Evolutionary conservation across 2,888 invertebrate species (phyloP).

Genomic region (Epiblema foenella): DNA sequence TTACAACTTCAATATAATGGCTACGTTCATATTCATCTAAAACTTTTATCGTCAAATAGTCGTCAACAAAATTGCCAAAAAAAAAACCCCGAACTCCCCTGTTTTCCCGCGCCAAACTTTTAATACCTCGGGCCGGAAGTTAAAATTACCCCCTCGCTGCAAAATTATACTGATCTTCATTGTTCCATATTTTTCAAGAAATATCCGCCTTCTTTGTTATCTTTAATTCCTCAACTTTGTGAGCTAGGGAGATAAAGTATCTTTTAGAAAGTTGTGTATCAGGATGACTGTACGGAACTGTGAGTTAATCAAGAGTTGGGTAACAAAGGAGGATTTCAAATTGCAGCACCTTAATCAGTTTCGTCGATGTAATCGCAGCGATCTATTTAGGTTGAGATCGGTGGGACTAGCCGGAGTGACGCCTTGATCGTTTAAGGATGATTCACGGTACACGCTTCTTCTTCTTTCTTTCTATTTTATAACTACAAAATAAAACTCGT

Average conservation of each 20-base stretch:
- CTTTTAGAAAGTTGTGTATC: slow-evolving; percentile 48
- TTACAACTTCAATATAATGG: background rate
- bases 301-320: slow-evolving; percentile 29
- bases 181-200: slow-evolving; percentile 48
- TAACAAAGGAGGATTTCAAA: slow-evolving; percentile 31
- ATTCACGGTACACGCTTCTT: no score
- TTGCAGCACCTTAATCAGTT: slow-evolving; percentile 27
- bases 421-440: no score
- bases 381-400: slow-evolving; percentile 17
- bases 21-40: background rate
- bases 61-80: slow-evolving; percentile 28
- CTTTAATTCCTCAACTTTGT: slow-evolving; percentile 57
- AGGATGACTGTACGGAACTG: slow-evolving; percentile 27
- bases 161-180: slow-evolving; percentile 51
- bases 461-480: no score
- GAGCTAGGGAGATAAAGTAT: slow-evolving; percentile 58
- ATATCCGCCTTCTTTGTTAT: slow-evolving; percentile 62
- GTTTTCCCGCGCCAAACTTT: slow-evolving; percentile 27
- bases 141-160: slow-evolving; percentile 48
- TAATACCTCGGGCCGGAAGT: slow-evolving; percentile 33
- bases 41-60: slow-evolving; percentile 9
- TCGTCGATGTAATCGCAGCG: slow-evolving; percentile 30
- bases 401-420: background rate
- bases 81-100: slow-evolving; percentile 5
- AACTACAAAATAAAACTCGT: no score